Evolutionary conservation across 2,113 vertebrate genomes (phyloP).

Genomic region (Brienomyrus brachyistius): DNA sequence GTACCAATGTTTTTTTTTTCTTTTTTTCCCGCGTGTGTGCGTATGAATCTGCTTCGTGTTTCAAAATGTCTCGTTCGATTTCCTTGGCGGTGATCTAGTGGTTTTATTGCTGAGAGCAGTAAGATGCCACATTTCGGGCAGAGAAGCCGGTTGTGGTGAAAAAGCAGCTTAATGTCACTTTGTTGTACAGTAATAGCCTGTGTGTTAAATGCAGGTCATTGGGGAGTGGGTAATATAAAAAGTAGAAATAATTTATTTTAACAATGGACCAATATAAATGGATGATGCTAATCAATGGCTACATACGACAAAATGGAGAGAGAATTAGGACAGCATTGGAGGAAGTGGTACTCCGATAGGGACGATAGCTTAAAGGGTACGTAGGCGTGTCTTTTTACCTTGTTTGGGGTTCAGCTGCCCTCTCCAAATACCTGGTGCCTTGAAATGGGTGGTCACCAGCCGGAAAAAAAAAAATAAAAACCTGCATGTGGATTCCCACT

Average conservation of each 20-base stretch:
- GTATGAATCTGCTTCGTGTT: slow-evolving; percentile 57
- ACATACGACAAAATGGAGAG: slow-evolving; percentile 33
- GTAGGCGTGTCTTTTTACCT: slow-evolving; percentile 35
- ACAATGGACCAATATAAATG: slow-evolving; percentile 63
- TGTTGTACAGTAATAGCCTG: slow-evolving; percentile 33
- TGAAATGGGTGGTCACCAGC: slow-evolving; percentile 14
- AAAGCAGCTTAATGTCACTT: slow-evolving; percentile 27
- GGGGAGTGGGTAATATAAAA: slow-evolving; percentile 46
- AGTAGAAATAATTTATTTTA: slow-evolving; percentile 75
- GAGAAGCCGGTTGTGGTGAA: slow-evolving; percentile 40
- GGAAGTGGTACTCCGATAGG: slow-evolving; percentile 51
- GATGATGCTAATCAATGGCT: slow-evolving; percentile 29
- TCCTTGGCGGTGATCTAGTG: slow-evolving; percentile 39
- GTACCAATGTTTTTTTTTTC: slow-evolving; percentile 35
- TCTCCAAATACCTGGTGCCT: slow-evolving; percentile 46
- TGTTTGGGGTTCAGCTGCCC: slow-evolving; percentile 31
- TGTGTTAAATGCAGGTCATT: slow-evolving; percentile 46
- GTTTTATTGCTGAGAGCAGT: neutral
- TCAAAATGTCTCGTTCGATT: slow-evolving; percentile 40
- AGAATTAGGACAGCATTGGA: slow-evolving; percentile 34
- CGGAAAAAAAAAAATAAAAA: slow-evolving; percentile 25
- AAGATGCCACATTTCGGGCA: slow-evolving; percentile 24
- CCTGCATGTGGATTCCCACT: slow-evolving; percentile 5
- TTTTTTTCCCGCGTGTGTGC: slow-evolving; percentile 37
- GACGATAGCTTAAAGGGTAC: slow-evolving; percentile 35